Conservation (phyloP, 1,140 invertebrate species). For the Halesus radiatus region DNA sequence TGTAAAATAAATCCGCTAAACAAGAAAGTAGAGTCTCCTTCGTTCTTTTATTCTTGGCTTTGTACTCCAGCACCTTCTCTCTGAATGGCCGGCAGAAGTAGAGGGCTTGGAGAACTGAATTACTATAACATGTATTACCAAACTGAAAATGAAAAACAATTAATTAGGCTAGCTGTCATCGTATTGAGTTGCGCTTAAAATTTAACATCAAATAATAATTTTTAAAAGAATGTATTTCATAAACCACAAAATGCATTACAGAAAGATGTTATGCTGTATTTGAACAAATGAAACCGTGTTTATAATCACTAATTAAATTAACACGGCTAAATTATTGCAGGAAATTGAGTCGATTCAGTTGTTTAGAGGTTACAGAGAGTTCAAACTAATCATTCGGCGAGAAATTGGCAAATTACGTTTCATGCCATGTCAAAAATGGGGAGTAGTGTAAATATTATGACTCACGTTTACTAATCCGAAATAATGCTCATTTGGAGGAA, state of each 20-base stretch:
- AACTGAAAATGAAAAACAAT: constrained; percentile 80
- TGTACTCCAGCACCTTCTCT: constrained; percentile 98
- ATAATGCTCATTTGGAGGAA: constrained; percentile 98
- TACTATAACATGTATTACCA: constrained; percentile 99
- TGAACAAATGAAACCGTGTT: no score
- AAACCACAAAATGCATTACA: no score
- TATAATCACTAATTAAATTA: background rate
- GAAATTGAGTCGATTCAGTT: no score
- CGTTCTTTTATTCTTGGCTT: constrained; percentile 96
- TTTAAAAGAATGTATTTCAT: no score
- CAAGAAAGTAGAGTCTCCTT: constrained; percentile 98
- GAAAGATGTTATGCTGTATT: no score
- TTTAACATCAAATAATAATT: no score
- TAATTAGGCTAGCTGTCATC: no score
- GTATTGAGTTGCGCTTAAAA: no score
- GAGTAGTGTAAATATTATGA: constrained; percentile 57
- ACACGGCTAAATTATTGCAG: no score
- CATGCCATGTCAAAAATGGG: background rate
- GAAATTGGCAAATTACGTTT: background rate
- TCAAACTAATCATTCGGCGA: no score
- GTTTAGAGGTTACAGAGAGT: no score
- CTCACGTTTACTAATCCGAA: constrained; percentile 98
- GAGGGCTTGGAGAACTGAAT: constrained; percentile 98
- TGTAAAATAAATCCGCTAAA: constrained; percentile 98
- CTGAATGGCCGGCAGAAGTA: constrained; percentile 99